These are phyloP conservation scores for Tribolium castaneum DNA, from an alignment of 1,140 invertebrate species.

Conservation along the genomic window DNA sequence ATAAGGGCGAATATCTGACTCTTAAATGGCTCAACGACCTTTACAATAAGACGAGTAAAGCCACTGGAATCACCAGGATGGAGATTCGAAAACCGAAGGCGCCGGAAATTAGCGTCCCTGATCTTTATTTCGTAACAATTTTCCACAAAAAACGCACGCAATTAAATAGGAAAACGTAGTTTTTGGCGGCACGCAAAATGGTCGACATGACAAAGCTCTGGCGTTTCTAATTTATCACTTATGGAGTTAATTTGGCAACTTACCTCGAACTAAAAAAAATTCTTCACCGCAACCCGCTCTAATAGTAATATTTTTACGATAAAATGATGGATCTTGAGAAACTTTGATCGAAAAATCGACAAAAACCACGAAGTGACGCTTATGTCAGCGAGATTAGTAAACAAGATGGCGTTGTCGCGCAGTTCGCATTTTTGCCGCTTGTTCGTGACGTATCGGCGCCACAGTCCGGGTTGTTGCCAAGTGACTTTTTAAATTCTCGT, in stretches of 20 bases:
- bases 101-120: no score
- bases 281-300: neutral
- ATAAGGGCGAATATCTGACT: no score
- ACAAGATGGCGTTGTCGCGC: constrained; percentile 11
- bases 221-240: neutral
- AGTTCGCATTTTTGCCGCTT: constrained; percentile 13
- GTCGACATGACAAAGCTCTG: neutral
- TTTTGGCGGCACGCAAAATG: neutral
- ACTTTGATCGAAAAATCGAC: neutral
- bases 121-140: neutral
- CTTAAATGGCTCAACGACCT: no score
- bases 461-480: constrained; percentile 4
- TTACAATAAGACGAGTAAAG: no score
- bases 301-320: neutral
- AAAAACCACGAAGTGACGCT: constrained; percentile 5
- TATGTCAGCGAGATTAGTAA: neutral
- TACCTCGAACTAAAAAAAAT: neutral
- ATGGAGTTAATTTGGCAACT: neutral
- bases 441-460: neutral
- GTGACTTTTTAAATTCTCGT: constrained; percentile 34
- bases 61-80: no score
- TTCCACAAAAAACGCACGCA: neutral
- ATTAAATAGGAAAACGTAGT: neutral
- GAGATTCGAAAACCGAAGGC: no score
- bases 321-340: neutral